phyloP scores from a whole-genome alignment of 1,140 invertebrate species.

The Dendroctonus valens region DNA sequence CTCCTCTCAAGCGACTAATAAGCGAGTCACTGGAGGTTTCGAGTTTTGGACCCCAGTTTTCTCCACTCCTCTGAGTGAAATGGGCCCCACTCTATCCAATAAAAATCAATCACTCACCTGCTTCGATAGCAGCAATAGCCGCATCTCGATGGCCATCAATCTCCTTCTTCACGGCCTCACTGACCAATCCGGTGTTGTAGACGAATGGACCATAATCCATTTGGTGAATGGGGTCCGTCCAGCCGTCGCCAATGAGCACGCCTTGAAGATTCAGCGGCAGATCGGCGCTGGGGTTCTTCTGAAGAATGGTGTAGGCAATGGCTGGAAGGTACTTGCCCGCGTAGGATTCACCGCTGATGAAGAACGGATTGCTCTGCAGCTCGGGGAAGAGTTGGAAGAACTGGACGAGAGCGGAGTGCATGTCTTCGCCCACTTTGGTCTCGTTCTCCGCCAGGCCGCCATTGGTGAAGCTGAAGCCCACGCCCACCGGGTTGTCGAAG shows the following conservation, averaged over 20 bases:
- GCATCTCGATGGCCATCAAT: not conserved
- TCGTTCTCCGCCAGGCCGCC: conserved; percentile 65
- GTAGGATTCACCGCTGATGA: conserved; percentile 82
- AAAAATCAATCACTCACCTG: conserved; percentile 3
- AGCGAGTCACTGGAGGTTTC: not conserved
- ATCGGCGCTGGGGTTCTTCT: conserved; percentile 59
- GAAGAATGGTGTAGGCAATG: conserved; percentile 69
- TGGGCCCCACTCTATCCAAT: not conserved
- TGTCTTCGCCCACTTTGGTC: conserved; percentile 62
- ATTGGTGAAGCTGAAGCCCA: conserved; percentile 73
- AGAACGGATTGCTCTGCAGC: conserved; percentile 65
- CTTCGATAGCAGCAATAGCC: not conserved
- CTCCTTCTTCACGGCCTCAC: not conserved
- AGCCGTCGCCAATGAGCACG: conserved; percentile 16
- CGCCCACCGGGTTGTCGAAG: conserved; percentile 83
- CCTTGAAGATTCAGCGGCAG: conserved; percentile 66
- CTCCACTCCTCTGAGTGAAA: not conserved
- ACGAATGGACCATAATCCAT: conserved; percentile 12
- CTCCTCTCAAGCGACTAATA: not conserved
- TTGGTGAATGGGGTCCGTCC: conserved; percentile 17
- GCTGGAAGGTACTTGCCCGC: conserved; percentile 81
- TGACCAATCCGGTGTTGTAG: conserved; percentile 1
- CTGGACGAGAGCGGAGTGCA: conserved; percentile 65
- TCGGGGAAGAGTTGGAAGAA: conserved; percentile 74
- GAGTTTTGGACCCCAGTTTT: not conserved